Conservation (phyloP, 2,888 invertebrate genomes). For the Koerneria pararmatus region DNA sequence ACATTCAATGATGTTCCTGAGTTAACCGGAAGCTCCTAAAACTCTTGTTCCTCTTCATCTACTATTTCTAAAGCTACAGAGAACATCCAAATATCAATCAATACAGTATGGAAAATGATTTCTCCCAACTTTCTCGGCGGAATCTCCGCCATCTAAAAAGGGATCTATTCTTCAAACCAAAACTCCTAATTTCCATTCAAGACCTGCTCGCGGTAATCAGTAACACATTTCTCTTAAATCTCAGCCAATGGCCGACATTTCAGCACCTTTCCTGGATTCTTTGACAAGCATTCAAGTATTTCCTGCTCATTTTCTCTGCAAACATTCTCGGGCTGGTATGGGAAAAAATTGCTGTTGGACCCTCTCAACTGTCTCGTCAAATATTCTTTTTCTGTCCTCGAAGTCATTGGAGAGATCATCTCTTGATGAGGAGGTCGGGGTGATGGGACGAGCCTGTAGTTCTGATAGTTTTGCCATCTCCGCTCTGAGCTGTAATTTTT, state of each 20-base stretch:
- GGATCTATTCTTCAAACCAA: too few relatives aligned
- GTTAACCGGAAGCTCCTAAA: too few relatives aligned
- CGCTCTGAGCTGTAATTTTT: constrained; percentile 44
- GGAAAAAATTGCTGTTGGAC: constrained; percentile 54
- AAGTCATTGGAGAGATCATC: constrained; percentile 33
- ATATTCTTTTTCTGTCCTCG: constrained; percentile 54
- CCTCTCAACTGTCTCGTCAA: constrained; percentile 47
- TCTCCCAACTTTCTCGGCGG: too few relatives aligned
- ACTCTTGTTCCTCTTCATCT: too few relatives aligned
- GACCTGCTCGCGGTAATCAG: constrained; percentile 15
- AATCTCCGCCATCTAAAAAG: too few relatives aligned
- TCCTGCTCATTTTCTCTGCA: constrained; percentile 54
- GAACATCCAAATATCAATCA: too few relatives aligned
- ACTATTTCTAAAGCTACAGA: too few relatives aligned
- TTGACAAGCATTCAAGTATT: constrained; percentile 44
- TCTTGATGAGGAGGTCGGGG: constrained; percentile 18
- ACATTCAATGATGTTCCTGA: too few relatives aligned
- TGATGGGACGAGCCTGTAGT: constrained; percentile 32
- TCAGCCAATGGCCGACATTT: constrained; percentile 47
- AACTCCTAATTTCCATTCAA: constrained; percentile 20
- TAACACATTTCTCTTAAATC: constrained; percentile 25
- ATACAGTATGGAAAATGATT: too few relatives aligned
- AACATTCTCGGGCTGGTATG: constrained; percentile 52
- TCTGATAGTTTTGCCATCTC: constrained; percentile 47
- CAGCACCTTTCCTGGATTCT: constrained; percentile 46